phyloP scores from a whole-genome alignment of 2,113 vertebrate species.

The Callorhinus ursinus region DNA sequence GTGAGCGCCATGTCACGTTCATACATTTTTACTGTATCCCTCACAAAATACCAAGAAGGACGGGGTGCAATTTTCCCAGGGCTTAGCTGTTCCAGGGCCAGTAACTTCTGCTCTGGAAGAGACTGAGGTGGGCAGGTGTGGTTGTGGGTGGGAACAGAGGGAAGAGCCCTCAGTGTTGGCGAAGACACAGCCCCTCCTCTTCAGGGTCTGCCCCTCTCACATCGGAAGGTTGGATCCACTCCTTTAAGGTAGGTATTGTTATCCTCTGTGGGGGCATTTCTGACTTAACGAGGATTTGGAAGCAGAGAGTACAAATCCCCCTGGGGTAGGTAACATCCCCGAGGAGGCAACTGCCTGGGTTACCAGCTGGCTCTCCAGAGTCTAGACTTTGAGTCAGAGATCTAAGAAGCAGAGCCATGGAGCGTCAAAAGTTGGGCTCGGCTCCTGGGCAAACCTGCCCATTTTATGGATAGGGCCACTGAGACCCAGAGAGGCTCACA shows the following conservation, averaged over 20 bases:
- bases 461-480: neutral
- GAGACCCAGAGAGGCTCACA: neutral
- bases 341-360: neutral
- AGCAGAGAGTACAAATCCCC: no score
- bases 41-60: neutral
- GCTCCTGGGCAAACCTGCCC: neutral
- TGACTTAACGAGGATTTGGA: neutral
- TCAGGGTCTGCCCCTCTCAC: no score
- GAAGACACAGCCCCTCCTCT: rapidly evolving
- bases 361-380: neutral
- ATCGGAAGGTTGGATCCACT: no score
- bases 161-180: rapidly evolving
- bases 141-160: neutral
- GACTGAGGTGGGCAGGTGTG: neutral
- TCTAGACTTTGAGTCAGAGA: neutral
- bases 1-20: neutral
- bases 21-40: neutral
- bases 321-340: neutral
- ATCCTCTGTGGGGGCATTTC: neutral
- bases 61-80: neutral
- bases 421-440: neutral
- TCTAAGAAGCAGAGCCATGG: neutral
- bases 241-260: neutral
- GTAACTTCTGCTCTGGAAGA: neutral
- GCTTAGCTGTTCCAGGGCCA: neutral